A percentile compares a stretch with the other conserved stretches of the same genome.
These are phyloP conservation scores for Athalia circularis DNA, from an alignment of 2,888 invertebrate genomes.

Conservation along the genomic window DNA sequence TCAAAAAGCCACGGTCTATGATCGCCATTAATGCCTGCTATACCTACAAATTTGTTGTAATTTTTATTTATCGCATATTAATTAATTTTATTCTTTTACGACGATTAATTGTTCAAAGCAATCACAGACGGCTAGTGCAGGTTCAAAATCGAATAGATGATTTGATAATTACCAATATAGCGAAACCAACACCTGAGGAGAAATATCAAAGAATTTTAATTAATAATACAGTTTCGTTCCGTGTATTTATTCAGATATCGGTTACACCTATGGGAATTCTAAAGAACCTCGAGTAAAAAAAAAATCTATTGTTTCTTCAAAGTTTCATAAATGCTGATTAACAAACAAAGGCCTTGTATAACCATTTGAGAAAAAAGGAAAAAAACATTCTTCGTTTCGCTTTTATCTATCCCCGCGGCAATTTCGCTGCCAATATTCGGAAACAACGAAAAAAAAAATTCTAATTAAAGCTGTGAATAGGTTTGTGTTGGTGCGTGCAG, in stretches of 20 bases:
- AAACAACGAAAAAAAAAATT: too few relatives aligned
- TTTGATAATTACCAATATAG: not conserved
- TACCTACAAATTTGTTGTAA: not conserved
- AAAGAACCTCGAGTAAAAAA: not conserved
- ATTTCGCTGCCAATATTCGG: too few relatives aligned
- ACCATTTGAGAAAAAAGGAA: not conserved
- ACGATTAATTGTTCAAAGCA: not conserved
- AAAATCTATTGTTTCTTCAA: not conserved
- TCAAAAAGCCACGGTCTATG: not conserved
- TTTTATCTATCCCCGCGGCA: not conserved
- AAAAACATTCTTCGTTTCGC: not conserved
- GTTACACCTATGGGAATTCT: not conserved
- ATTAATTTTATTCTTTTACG: not conserved
- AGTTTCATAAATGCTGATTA: constrained; percentile 39
- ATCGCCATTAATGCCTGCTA: not conserved
- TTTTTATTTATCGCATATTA: not conserved
- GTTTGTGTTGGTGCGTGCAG: too few relatives aligned
- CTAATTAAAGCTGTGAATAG: too few relatives aligned
- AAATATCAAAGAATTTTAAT: too few relatives aligned
- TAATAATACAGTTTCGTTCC: too few relatives aligned
- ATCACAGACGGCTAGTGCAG: not conserved
- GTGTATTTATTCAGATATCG: not conserved
- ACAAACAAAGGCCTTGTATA: constrained; percentile 19
- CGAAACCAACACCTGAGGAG: not conserved
- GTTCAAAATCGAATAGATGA: not conserved